These are phyloP conservation scores for Meghimatium bilineatum DNA, from an alignment of 2,888 invertebrate genomes.

Conservation along the genomic window DNA sequence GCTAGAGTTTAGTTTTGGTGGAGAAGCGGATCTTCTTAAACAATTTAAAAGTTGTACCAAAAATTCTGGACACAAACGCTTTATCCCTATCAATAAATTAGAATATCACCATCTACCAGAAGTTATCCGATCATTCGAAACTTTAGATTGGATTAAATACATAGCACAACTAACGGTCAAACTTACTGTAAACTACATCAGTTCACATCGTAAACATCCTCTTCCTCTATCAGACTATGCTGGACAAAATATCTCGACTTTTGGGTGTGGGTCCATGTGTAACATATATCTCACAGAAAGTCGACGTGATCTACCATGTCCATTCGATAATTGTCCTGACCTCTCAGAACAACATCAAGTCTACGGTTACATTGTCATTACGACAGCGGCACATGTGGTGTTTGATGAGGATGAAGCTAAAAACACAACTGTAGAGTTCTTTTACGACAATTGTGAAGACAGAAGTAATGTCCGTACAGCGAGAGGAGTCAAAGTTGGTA, in stretches of 20 bases:
- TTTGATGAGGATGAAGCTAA: conserved; percentile 33
- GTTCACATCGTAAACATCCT: background rate
- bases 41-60: conserved; percentile 7
- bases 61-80: background rate
- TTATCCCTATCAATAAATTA: background rate
- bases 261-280: conserved; percentile 20
- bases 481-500: conserved; percentile 17
- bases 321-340: background rate
- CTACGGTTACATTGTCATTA: conserved; percentile 13
- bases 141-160: background rate
- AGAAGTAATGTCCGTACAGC: background rate
- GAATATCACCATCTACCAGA: background rate
- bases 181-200: background rate
- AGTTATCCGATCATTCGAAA: too few species aligned
- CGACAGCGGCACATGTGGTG: conserved; percentile 31
- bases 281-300: background rate
- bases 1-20: conserved; percentile 9
- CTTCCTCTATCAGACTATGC: background rate
- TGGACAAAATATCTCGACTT: background rate
- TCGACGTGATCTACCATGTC: background rate
- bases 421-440: conserved; percentile 33
- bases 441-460: conserved; percentile 11
- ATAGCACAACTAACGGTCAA: background rate
- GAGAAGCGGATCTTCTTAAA: conserved; percentile 24
- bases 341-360: background rate